Evolutionary conservation across 2,888 invertebrate genomes (phyloP).

Genomic region (Cephus rjabovi): DNA sequence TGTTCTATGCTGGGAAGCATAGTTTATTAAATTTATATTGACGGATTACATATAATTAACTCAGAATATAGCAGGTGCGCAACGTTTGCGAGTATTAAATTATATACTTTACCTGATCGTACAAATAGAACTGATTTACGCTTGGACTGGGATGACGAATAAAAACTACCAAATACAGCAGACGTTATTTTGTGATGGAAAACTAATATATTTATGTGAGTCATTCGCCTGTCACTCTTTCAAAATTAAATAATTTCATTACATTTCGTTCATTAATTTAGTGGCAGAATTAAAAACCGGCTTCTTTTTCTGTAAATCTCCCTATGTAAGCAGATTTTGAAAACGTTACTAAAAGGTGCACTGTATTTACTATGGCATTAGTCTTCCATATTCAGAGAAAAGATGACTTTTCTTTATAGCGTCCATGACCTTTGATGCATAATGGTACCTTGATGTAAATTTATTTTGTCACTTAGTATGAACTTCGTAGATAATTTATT

Average conservation of each 20-base stretch:
- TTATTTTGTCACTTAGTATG: not conserved
- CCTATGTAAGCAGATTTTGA: not conserved
- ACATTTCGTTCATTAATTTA: not conserved
- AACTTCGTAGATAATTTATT: slow-evolving; percentile 11
- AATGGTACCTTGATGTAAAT: slow-evolving; percentile 72
- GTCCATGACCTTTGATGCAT: slow-evolving; percentile 86
- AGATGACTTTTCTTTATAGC: slow-evolving; percentile 85
- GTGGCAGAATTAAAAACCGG: not conserved
- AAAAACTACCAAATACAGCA: not conserved
- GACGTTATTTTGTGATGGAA: not conserved
- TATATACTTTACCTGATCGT: not conserved
- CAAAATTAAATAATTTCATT: not conserved
- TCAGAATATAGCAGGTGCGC: not conserved
- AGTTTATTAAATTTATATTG: not conserved
- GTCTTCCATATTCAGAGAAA: slow-evolving; percentile 85
- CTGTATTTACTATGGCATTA: slow-evolving; percentile 72
- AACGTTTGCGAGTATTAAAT: not conserved
- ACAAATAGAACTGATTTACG: not conserved
- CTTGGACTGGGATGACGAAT: not conserved
- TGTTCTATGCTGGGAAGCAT: not conserved
- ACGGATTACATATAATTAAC: not conserved
- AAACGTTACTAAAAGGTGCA: not conserved
- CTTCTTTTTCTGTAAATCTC: not conserved
- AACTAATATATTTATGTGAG: not conserved
- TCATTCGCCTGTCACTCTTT: not conserved